Conservation (phyloP, 30 jellyfish, hydroid and myxozoan species). For the Pseudorhiza aurosa region DNA sequence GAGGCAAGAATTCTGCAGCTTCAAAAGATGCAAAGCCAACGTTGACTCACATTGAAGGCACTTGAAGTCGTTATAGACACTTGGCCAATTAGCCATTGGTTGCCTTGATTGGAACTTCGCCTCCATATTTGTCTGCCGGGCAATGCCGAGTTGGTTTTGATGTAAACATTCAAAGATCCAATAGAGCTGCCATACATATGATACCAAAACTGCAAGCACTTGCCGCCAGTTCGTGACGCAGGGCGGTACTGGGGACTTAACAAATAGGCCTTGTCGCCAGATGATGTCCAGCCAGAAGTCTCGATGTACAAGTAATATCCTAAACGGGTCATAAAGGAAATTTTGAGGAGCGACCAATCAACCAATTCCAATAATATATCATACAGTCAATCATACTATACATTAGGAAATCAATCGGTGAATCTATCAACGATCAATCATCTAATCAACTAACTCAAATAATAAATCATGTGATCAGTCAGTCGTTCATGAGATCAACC, state of each 20-base stretch:
- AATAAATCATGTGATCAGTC: too few species aligned
- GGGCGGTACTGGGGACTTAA: conserved; percentile 84
- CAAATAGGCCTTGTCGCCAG: conserved; percentile 77
- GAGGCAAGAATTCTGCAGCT: too few species aligned
- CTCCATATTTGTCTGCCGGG: conserved; percentile 68
- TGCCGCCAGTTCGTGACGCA: conserved; percentile 79
- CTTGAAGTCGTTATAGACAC: conserved; percentile 53
- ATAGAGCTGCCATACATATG: conserved; percentile 92
- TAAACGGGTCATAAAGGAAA: conserved; percentile 13
- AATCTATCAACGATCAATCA: background rate
- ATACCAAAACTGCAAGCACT: conserved; percentile 95
- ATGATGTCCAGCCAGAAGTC: conserved; percentile 66
- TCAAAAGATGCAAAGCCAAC: too few species aligned
- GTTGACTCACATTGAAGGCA: conserved; percentile 55
- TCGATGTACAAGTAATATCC: conserved; percentile 93
- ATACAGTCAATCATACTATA: background rate
- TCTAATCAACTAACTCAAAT: background rate
- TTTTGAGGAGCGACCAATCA: too few species aligned
- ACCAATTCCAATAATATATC: background rate
- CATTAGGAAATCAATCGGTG: background rate
- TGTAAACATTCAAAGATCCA: conserved; percentile 64
- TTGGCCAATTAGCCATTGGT: conserved; percentile 92
- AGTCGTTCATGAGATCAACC: background rate
- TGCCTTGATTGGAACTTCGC: conserved; percentile 73
- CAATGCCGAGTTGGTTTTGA: conserved; percentile 31